Percentiles rank a stretch among this genome's conserved stretches.
phyloP scores from a whole-genome alignment of 2,113 vertebrate genomes.

The Zapus hudsonius region DNA sequence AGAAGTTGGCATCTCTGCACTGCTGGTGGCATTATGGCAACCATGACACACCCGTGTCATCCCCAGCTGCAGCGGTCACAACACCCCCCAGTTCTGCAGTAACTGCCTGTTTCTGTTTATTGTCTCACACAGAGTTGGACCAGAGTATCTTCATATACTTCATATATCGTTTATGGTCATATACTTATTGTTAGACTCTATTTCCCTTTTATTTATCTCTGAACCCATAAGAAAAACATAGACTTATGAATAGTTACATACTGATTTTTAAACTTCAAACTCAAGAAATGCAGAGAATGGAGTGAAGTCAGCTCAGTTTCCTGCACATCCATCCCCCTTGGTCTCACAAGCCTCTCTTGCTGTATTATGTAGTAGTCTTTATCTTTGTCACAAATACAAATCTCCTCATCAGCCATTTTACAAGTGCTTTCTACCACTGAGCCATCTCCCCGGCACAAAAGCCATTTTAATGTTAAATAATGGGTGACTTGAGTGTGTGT shows the following conservation, averaged over 20 bases:
- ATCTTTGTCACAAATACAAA: background rate
- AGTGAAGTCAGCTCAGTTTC: background rate
- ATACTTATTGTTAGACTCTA: background rate
- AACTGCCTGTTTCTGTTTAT: background rate
- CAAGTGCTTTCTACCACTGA: too few relatives aligned
- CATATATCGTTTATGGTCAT: too few relatives aligned
- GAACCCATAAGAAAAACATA: too few relatives aligned
- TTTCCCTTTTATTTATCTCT: background rate
- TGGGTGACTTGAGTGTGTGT: too few relatives aligned
- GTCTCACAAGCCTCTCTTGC: background rate
- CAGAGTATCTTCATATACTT: background rate
- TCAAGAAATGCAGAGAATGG: background rate
- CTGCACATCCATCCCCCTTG: background rate
- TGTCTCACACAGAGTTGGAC: too few relatives aligned
- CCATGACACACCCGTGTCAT: background rate
- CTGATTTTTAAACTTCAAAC: background rate
- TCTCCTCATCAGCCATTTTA: too few relatives aligned
- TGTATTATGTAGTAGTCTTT: background rate
- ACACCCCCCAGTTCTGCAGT: too few relatives aligned
- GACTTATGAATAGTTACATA: too few relatives aligned
- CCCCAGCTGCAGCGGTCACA: too few relatives aligned
- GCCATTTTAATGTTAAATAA: background rate
- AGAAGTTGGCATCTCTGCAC: background rate
- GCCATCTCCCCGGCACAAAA: too few relatives aligned
- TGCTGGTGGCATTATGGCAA: too few relatives aligned